Base-by-base conservation (phyloP, 2,113 vertebrate genomes). In the Maccullochella peelii region DNA sequence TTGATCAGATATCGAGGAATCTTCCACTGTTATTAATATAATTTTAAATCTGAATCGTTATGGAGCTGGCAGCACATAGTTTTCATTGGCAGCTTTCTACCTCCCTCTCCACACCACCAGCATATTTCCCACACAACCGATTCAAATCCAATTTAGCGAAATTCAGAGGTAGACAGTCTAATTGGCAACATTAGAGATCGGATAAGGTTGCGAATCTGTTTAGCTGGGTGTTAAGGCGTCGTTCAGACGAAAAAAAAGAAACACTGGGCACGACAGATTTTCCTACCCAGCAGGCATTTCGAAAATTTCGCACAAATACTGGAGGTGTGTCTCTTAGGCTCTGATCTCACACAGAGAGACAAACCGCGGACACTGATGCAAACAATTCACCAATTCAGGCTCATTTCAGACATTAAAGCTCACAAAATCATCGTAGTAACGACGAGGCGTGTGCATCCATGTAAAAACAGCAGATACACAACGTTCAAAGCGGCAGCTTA, bases 251-350 rank as follows among this genome's bases (percentile, higher is more conserved):
- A 27, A 16, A 36, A 21, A 16, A 18, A 40, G 12, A 49, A 16
- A 65, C 78, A 87, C 50, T 74, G 12, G 72, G 61, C 84, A 85
- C 82, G 85, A 91, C 82, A 82, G 80, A 81, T 90, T 89, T 86
- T 85, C 82, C 83, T 94, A 92, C 93, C 93, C 93, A 94, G 91
- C 91, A 95, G 90, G 92, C 92, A 90, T 91, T 94, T 95, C 90
- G 92, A 85, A 68, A 82, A 82, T 89, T 90, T 89, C 88, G 81
- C 85, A 93, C 86, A 92, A 93, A 90, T 89, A 86, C 30, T 69
- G 90, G 93, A 93, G 92, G 94, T 93, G 94, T 92, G 94, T 92
- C 91, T 91, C 79, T 65, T 71, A 49, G 81, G 79, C 80, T 86
- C 18, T 85, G 88, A 83, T 88, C 86, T 87, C 87, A 89, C 73